Conservation (phyloP, 2,113 vertebrate genomes). For the Danionella cerebrum region DNA sequence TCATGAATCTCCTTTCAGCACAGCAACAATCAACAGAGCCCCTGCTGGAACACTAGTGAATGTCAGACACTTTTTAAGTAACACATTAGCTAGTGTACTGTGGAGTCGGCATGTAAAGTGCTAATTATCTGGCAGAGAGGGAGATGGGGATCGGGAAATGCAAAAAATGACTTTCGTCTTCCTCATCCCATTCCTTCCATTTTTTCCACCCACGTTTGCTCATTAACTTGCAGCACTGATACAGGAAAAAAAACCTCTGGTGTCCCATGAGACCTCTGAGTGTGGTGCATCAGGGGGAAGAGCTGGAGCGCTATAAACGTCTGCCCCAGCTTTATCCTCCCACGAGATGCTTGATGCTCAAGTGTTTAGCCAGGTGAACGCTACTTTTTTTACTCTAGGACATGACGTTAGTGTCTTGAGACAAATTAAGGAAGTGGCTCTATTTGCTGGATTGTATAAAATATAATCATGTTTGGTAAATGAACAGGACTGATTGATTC, state of each 20-base stretch:
- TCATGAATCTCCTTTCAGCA: not conserved
- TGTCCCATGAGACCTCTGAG: conserved; percentile 2
- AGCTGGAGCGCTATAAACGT: not conserved
- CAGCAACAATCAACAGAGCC: not conserved
- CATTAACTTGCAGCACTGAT: conserved; percentile 11
- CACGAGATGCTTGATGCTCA: not conserved
- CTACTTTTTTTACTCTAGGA: too few species aligned
- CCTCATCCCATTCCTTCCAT: not conserved
- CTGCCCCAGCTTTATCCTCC: not conserved
- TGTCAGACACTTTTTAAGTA: not conserved
- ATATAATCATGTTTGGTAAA: too few species aligned
- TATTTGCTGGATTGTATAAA: too few species aligned
- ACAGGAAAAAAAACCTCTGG: not conserved
- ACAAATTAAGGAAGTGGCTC: too few species aligned
- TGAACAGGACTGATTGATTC: too few species aligned
- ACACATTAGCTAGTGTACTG: conserved; percentile 2
- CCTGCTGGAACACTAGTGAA: conserved; percentile 1
- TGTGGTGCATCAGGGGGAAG: not conserved
- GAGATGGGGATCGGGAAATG: not conserved
- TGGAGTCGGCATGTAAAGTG: not conserved
- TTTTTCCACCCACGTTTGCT: conserved; percentile 3
- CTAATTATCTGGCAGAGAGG: not conserved
- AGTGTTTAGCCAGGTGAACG: not conserved
- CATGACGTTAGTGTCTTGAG: too few species aligned
- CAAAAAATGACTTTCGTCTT: not conserved